A percentile compares a stretch with the other conserved stretches of the same genome.
Evolutionary conservation across 2,888 invertebrate genomes (phyloP).

Genomic region (Watsonalla binaria): DNA sequence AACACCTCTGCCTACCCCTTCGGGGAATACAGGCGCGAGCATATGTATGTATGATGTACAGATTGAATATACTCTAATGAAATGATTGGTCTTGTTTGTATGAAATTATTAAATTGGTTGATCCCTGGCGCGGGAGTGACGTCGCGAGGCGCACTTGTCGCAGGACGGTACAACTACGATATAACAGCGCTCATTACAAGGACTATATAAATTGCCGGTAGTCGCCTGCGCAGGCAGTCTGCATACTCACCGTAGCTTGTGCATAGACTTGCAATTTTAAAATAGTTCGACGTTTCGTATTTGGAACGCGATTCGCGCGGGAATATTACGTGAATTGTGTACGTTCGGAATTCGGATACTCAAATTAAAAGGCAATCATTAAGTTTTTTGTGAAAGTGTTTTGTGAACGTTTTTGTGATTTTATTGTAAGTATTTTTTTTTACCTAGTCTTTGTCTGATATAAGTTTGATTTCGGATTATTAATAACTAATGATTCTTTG

Average conservation of each 20-base stretch:
- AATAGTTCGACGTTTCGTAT: slow-evolving; percentile 9
- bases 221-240: slow-evolving; percentile 41
- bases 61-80: no score
- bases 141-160: not conserved
- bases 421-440: not conserved
- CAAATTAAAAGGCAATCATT: not conserved
- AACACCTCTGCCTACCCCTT: no score
- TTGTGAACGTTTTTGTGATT: slow-evolving; percentile 1
- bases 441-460: not conserved
- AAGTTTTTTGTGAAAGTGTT: not conserved
- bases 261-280: slow-evolving; percentile 28
- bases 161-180: slow-evolving; percentile 24
- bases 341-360: slow-evolving; percentile 5
- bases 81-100: not conserved
- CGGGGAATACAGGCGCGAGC: no score
- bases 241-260: slow-evolving; percentile 31
- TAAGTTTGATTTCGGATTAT: no score
- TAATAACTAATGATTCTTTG: no score
- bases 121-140: not conserved
- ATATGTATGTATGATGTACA: no score
- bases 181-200: slow-evolving; percentile 33
- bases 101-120: not conserved
- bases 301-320: slow-evolving; percentile 17
- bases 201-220: slow-evolving; percentile 54
- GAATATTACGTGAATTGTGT: slow-evolving; percentile 11